Percentiles rank a stretch among this genome's conserved stretches.
Conservation (phyloP, 2,113 vertebrate genomes). For the Plecotus auritus region DNA sequence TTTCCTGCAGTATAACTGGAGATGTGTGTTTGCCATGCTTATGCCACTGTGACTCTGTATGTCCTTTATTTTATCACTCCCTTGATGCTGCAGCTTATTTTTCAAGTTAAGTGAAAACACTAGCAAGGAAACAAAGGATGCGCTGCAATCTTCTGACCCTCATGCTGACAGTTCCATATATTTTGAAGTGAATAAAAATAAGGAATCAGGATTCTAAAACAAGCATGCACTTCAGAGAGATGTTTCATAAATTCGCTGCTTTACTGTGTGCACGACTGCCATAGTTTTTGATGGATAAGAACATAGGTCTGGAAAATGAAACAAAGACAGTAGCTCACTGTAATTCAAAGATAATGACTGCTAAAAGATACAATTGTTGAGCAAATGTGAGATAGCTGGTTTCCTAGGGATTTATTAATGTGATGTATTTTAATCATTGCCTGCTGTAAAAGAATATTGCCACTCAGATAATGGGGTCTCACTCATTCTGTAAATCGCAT, state of each 20-base stretch:
- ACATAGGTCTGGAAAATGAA: constrained; percentile 80
- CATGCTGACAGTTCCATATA: constrained; percentile 78
- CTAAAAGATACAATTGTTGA: constrained; percentile 73
- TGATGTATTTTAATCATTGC: constrained; percentile 76
- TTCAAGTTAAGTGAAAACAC: constrained; percentile 78
- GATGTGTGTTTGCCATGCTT: constrained; percentile 69
- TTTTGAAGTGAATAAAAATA: constrained; percentile 81
- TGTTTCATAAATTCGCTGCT: constrained; percentile 78
- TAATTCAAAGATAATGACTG: constrained; percentile 76
- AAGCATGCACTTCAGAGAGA: constrained; percentile 72
- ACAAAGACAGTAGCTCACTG: constrained; percentile 61
- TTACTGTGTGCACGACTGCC: constrained; percentile 44
- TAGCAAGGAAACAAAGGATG: constrained; percentile 72
- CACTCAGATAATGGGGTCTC: constrained; percentile 31
- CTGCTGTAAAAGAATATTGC: constrained; percentile 44
- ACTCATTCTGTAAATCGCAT: constrained; percentile 56
- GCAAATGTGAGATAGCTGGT: constrained; percentile 78
- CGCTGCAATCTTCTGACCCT: constrained; percentile 77
- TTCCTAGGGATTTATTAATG: constrained; percentile 85
- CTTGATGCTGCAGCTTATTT: constrained; percentile 72
- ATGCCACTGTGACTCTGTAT: constrained; percentile 58
- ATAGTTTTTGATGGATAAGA: constrained; percentile 77
- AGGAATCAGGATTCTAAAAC: constrained; percentile 78
- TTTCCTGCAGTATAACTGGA: constrained; percentile 29
- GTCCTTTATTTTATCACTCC: constrained; percentile 76